Conservation (phyloP, 2,797 vertebrate genomes). For the Geotrypetes seraphini region DNA sequence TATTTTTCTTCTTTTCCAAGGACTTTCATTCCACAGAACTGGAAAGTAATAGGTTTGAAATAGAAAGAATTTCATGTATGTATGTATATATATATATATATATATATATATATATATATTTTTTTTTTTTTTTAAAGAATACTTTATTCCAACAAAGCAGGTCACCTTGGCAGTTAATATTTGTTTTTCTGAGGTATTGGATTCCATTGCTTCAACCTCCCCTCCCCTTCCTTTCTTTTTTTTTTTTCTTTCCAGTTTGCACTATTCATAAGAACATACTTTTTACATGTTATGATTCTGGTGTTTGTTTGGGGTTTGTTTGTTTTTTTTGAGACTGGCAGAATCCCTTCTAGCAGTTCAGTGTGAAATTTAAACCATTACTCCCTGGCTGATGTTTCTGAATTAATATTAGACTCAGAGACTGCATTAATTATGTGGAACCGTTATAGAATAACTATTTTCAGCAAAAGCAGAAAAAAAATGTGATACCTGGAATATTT, state of each 20-base stretch:
- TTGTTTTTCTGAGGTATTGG: neutral
- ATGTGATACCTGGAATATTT: slow-evolving; percentile 32
- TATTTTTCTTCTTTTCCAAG: neutral
- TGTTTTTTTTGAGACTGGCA: slow-evolving; percentile 35
- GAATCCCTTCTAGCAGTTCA: slow-evolving; percentile 23
- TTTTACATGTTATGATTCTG: slow-evolving; percentile 39
- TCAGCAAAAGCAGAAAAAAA: slow-evolving; percentile 13
- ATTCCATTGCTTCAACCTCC: too few relatives aligned
- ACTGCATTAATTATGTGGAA: slow-evolving; percentile 39
- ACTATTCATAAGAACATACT: slow-evolving; percentile 21
- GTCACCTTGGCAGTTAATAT: neutral
- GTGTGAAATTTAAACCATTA: slow-evolving; percentile 33
- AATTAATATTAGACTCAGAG: slow-evolving; percentile 38
- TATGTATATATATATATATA: neutral
- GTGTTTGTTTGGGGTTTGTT: slow-evolving; percentile 35
- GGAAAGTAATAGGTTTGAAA: too few relatives aligned
- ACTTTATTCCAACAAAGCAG: neutral
- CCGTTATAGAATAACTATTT: slow-evolving; percentile 35
- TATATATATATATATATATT: too few relatives aligned
- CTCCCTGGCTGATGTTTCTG: slow-evolving; percentile 34
- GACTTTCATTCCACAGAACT: too few relatives aligned
- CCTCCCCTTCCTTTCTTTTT: neutral
- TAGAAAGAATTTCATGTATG: too few relatives aligned
- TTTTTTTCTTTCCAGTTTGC: slow-evolving; percentile 8
- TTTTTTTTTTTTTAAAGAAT: neutral